Conservation (phyloP, 2,888 invertebrate genomes). For the Apamea monoglypha region DNA sequence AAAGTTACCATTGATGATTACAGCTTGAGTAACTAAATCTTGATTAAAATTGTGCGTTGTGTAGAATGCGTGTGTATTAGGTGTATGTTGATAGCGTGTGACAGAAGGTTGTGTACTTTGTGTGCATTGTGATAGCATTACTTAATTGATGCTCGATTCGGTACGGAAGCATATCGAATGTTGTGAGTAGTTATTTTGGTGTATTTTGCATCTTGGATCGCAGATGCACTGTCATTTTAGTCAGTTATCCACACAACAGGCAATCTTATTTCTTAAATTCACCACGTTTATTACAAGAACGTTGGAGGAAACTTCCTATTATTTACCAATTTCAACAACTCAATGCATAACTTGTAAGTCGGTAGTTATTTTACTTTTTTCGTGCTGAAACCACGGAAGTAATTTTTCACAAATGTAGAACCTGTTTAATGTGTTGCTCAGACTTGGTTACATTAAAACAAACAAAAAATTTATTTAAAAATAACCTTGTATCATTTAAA, state of each 20-base stretch:
- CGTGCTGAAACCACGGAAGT: conserved; percentile 42
- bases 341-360: conserved; percentile 3
- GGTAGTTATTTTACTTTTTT: conserved; percentile 10
- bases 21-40: too few relatives aligned
- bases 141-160: background rate
- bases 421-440: conserved; percentile 23
- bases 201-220: background rate
- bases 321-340: conserved; percentile 26
- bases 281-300: background rate
- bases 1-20: too few relatives aligned
- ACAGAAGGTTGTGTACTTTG: too few relatives aligned
- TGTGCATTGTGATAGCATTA: too few relatives aligned
- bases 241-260: background rate
- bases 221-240: background rate
- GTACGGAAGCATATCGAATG: background rate
- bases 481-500: background rate
- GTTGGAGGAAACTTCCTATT: conserved; percentile 34
- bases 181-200: background rate
- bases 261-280: background rate
- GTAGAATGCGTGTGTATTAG: too few relatives aligned
- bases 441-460: background rate
- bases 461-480: background rate
- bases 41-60: too few relatives aligned
- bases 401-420: conserved; percentile 25
- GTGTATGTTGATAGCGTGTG: too few relatives aligned